Evolutionary conservation across 2,797 vertebrate species (phyloP), one percentile per base, ranked within the genome.

Genomic region (Todus mexicanus): DNA sequence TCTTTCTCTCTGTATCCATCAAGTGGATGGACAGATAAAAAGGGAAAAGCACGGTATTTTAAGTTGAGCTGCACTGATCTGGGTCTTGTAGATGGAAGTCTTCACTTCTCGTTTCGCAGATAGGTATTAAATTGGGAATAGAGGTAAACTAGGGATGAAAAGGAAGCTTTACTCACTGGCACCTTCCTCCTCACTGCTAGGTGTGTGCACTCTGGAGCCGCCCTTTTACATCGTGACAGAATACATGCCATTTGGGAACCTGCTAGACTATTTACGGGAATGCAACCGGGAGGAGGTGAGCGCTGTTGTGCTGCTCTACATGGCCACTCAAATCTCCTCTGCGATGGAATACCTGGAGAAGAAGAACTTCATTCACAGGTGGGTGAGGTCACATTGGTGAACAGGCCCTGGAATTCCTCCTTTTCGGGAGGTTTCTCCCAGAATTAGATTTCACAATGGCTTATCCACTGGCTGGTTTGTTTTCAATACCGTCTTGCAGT

Each of bases 301-400:
- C 1, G 99, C 99, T 3, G 99, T 99, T 14, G 99, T 99, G 66
- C 97, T 99, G 87, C 98, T 99, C 14, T 99, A 99, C 97, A 99
- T 99, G 99, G 99, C 99, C 89, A 99, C 99, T 3, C 99, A 99
- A 97, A 99, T 99, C 98, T 99, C 99, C 43, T 99, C 99, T 51
- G 99, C 99, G 68, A 99, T 99, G 99, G 99, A 99, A 87, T 99
- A 99, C 91, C 96, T 99, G 89, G 99, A 99, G 96, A 99, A 99
- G 97, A 99, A 99, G 96, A 99, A 99, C 95, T 99, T 99, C 94
- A 99, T 99, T 93, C 99, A 99, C 94, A 98, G 99, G 99, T 99
- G 64, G 91, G 97, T 90, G 8, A 68, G 65, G 42, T n/a, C 59
- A 9, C 8, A 12, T 7, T 15, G 42, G 14, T 42, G 25, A 84